A percentile compares a stretch with the other conserved stretches of the same genome.
phyloP scores from a whole-genome alignment of 2,797 vertebrate species.

The Acanthis flammea region DNA sequence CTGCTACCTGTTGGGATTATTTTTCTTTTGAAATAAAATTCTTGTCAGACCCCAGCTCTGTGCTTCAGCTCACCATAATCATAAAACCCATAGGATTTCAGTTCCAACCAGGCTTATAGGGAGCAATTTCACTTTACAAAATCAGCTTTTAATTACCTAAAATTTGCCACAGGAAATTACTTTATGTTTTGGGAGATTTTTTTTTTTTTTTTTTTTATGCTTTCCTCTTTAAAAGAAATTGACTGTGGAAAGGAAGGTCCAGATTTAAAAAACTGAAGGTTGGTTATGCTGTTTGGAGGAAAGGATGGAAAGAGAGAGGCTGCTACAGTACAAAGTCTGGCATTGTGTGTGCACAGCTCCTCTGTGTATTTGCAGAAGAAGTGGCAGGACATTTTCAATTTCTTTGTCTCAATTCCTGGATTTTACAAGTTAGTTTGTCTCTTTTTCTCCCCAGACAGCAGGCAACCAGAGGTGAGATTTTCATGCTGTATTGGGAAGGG shows the following conservation, averaged over 20 bases:
- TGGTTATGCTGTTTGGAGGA: not conserved
- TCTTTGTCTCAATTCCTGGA: not conserved
- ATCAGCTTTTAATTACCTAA: not conserved
- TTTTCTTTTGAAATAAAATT: not conserved
- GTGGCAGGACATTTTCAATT: not conserved
- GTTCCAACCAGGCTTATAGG: not conserved
- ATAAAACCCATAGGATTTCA: not conserved
- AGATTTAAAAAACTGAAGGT: not conserved
- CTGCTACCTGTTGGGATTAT: not conserved
- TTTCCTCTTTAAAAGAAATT: not conserved
- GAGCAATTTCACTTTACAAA: not conserved
- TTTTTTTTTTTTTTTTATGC: not conserved
- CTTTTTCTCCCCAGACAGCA: not conserved
- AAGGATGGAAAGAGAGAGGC: not conserved
- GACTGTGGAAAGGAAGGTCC: not conserved
- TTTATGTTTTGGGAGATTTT: not conserved
- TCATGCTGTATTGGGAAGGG: not conserved
- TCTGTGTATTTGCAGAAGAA: not conserved
- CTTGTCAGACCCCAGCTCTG: not conserved
- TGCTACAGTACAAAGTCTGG: not conserved
- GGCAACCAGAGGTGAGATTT: not conserved
- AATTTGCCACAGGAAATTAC: constrained; percentile 24
- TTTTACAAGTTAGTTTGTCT: not conserved
- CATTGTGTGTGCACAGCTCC: not conserved
- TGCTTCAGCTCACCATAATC: not conserved